A percentile compares a stretch with the other conserved stretches of the same genome.
These are phyloP conservation scores for Falcunculus frontatus DNA, from an alignment of 2,113 vertebrate species.

Conservation along the genomic window DNA sequence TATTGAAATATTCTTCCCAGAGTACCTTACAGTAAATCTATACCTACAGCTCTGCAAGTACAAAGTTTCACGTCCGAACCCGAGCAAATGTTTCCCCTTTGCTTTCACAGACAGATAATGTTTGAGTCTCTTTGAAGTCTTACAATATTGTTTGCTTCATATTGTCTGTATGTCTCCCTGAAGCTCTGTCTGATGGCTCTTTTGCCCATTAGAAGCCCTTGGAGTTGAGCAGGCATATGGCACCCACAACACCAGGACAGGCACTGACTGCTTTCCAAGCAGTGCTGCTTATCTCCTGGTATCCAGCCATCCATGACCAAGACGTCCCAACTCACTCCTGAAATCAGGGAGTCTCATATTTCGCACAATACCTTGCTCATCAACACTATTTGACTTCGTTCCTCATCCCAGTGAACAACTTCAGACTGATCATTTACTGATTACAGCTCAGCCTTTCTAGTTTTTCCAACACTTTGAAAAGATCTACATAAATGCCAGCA, in stretches of 20 bases:
- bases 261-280: neutral
- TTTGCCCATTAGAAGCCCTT: neutral
- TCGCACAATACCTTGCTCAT: neutral
- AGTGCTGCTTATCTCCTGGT: neutral
- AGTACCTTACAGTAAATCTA: neutral
- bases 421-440: neutral
- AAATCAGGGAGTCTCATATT: neutral
- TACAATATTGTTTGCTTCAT: fast-evolving
- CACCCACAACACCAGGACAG: fast-evolving
- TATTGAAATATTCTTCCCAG: neutral
- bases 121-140: neutral
- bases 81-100: neutral
- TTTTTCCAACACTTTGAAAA: neutral
- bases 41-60: fast-evolving
- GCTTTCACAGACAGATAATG: neutral
- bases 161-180: neutral
- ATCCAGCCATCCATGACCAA: neutral
- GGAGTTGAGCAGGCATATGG: fast-evolving
- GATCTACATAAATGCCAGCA: neutral
- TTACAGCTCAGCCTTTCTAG: neutral
- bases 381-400: neutral
- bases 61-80: neutral
- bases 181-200: neutral
- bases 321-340: neutral
- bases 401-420: neutral